These are phyloP conservation scores for Heptranchias perlo DNA, from an alignment of 2,113 vertebrate genomes.

Conservation along the genomic window DNA sequence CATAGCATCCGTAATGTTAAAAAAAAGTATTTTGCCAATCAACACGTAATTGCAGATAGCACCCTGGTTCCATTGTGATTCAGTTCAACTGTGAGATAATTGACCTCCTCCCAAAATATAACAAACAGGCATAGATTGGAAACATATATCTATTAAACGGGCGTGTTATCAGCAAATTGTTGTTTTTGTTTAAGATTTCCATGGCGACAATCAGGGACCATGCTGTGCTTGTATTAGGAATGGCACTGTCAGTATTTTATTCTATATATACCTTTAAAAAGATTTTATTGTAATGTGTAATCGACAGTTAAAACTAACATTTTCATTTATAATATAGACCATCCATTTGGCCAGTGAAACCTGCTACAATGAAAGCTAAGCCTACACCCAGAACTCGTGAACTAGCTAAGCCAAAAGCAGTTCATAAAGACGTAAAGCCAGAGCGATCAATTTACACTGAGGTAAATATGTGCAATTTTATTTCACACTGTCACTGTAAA, in stretches of 20 bases:
- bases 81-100: too few species aligned
- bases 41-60: too few species aligned
- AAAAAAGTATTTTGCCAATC: not conserved
- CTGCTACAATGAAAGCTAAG: not conserved
- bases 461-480: not conserved
- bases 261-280: not conserved
- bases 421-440: not conserved
- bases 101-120: too few species aligned
- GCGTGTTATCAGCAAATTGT: not conserved
- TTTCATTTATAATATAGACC: not conserved
- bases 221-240: not conserved
- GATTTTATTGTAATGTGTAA: not conserved
- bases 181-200: not conserved
- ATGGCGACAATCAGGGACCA: not conserved
- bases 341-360: constrained; percentile 25
- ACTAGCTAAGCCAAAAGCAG: not conserved
- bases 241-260: not conserved
- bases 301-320: constrained; percentile 12
- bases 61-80: too few species aligned
- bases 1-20: not conserved
- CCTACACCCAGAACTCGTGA: not conserved
- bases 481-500: not conserved
- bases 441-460: not conserved
- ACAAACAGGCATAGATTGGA: too few species aligned
- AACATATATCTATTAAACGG: too few species aligned